phyloP scores from a whole-genome alignment of 2,888 invertebrate genomes.

The Xylophagus ater region DNA sequence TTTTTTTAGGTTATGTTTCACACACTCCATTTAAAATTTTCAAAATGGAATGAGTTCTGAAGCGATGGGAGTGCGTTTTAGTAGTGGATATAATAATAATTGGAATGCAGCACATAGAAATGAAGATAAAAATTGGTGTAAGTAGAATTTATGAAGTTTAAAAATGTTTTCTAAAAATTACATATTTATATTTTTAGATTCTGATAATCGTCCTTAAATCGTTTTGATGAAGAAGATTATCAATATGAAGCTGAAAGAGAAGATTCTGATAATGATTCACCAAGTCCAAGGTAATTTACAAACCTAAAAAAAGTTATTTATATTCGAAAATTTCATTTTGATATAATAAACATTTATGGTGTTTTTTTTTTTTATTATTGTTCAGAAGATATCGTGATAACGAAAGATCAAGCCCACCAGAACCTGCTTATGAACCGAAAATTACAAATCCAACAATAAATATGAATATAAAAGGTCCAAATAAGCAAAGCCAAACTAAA shows the following conservation, averaged over 20 bases:
- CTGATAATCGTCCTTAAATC: constrained; percentile 31
- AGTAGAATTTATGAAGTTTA: too few relatives aligned
- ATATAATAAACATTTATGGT: too few relatives aligned
- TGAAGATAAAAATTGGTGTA: constrained; percentile 44
- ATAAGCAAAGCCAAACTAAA: too few relatives aligned
- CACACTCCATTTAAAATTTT: too few relatives aligned
- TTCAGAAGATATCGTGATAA: constrained; percentile 36
- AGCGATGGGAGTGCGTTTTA: constrained; percentile 47
- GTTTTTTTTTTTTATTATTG: constrained; percentile 5
- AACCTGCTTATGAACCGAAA: constrained; percentile 29
- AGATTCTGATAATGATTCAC: constrained; percentile 55
- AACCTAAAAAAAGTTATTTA: too few relatives aligned
- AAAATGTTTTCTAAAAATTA: too few relatives aligned
- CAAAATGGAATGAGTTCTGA: constrained; percentile 67
- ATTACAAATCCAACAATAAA: constrained; percentile 29
- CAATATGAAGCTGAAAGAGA: constrained; percentile 53
- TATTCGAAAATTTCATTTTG: too few relatives aligned
- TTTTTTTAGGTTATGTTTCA: too few relatives aligned
- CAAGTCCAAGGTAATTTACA: constrained; percentile 37
- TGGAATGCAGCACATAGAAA: constrained; percentile 31
- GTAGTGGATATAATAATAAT: constrained; percentile 40
- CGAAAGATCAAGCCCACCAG: constrained; percentile 35
- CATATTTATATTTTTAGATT: constrained; percentile 28
- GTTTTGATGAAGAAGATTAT: constrained; percentile 43
- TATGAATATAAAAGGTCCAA: constrained; percentile 25